Percentiles rank a stretch among this genome's conserved stretches.
Evolutionary conservation across 2,888 invertebrate species (phyloP).

Genomic region (Trisateles emortualis): DNA sequence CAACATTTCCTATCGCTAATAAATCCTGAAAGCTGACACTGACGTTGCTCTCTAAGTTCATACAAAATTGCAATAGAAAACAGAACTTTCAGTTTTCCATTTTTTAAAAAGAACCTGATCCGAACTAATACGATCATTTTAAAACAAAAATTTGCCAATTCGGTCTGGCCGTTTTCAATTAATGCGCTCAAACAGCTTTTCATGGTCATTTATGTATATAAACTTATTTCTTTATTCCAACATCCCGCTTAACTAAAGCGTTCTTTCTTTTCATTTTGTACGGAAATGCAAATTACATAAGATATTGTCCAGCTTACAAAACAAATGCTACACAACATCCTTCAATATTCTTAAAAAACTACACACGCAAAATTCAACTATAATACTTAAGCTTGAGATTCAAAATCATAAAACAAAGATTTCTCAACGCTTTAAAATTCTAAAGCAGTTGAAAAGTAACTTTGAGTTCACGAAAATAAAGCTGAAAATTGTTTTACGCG

Average conservation of each 20-base stretch:
- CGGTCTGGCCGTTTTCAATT: too few species aligned
- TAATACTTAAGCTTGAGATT: slow-evolving; percentile 22
- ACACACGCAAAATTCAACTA: slow-evolving; percentile 46
- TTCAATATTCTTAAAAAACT: slow-evolving; percentile 42
- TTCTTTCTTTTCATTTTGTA: slow-evolving; percentile 36
- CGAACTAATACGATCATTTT: too few species aligned
- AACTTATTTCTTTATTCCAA: neutral
- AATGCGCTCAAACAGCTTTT: too few species aligned
- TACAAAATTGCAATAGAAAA: too few species aligned
- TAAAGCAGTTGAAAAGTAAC: slow-evolving; percentile 8
- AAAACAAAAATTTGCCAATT: too few species aligned
- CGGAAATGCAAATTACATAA: slow-evolving; percentile 62
- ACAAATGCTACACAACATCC: slow-evolving; percentile 56
- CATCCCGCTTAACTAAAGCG: slow-evolving; percentile 5
- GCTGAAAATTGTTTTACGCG: slow-evolving; percentile 23
- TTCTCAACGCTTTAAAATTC: slow-evolving; percentile 25
- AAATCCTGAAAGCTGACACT: too few species aligned
- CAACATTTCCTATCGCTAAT: too few species aligned
- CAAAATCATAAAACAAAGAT: slow-evolving; percentile 24
- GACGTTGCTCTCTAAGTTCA: too few species aligned
- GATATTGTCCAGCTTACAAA: slow-evolving; percentile 54
- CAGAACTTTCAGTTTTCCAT: too few species aligned
- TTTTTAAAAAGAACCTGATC: too few species aligned
- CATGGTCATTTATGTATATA: too few species aligned
- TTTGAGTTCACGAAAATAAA: slow-evolving; percentile 4